Evolutionary conservation across 2,113 vertebrate species (phyloP), one percentile per base, ranked within the genome.

Genomic region (Azemiops feae): DNA sequence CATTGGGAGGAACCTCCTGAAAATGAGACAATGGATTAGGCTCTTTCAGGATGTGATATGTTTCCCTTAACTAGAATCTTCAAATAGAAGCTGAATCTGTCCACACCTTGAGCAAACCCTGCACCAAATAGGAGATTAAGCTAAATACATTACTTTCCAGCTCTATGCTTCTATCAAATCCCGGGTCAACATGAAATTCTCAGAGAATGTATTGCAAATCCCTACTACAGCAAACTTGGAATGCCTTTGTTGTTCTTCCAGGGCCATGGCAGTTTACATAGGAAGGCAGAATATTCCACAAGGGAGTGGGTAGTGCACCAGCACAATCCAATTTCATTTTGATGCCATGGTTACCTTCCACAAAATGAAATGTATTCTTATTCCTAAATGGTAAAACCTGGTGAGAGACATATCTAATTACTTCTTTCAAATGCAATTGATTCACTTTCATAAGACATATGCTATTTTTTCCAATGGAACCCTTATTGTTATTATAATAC

Each of bases 401-500:
- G 30, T 69, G 52, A 90, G 85, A 92, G 92, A 93, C 58, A 94
- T 93, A 90, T 1, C 12, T 88, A 92, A 58, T 25, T 96, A 91
- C 92, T 91, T 95, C 39, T 91, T 92, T 54, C 85, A 55, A 90
- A 69, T 87, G 55, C 85, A 54, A 93, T 85, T 74, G 16, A 30
- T 93, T 23, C 27, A 87, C 94, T 87, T 95, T 89, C 87, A 87
- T 45, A 90, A 96, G 86, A 94, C n/a, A 86, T 93, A 64, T 91
- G 93, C 30, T 20, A 90, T 90, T 92, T 96, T 95, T 87, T 96
- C 95, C 4, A 91, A 96, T 94, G 93, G 94, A 95, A 87, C 43
- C 39, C 69, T 94, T 95, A 88, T 97, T 97, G 96, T 96, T 96
- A 93, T 95, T 96, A 89, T 89, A 93, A 95, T 97, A 97, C 98